Conservation (phyloP, 2,888 invertebrate genomes). For the Diaphora mendica region DNA sequence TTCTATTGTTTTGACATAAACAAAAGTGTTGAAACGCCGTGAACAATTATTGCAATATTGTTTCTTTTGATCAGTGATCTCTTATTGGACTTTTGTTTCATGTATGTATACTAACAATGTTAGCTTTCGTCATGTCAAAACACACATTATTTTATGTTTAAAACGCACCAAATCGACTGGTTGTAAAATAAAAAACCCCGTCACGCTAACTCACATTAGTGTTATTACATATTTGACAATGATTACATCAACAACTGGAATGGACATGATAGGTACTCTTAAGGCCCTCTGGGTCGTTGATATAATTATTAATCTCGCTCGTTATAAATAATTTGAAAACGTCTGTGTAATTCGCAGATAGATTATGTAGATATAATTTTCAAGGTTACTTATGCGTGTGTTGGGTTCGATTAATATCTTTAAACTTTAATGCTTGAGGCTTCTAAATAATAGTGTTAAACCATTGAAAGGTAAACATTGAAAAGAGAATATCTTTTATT, state of each 20-base stretch:
- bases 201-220: conserved; percentile 52
- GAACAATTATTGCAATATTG: conserved; percentile 32
- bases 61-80: conserved; percentile 39
- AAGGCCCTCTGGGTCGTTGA: background rate
- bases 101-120: conserved; percentile 16
- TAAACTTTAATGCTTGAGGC: background rate
- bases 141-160: conserved; percentile 57
- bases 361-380: background rate
- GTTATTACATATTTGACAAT: conserved; percentile 42
- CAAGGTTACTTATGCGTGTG: background rate
- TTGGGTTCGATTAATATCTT: background rate
- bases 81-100: conserved; percentile 12
- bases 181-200: conserved; percentile 67
- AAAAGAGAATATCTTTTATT: background rate
- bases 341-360: background rate
- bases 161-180: conserved; percentile 60
- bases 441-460: background rate
- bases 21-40: conserved; percentile 35
- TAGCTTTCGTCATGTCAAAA: conserved; percentile 31
- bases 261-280: conserved; percentile 17
- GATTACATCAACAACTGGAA: conserved; percentile 32
- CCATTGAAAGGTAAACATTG: background rate
- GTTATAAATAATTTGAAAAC: background rate
- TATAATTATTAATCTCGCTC: background rate
- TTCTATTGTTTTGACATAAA: conserved; percentile 33